Base-by-base conservation (phyloP, 2,113 vertebrate genomes). In the Plotosus lineatus region DNA sequence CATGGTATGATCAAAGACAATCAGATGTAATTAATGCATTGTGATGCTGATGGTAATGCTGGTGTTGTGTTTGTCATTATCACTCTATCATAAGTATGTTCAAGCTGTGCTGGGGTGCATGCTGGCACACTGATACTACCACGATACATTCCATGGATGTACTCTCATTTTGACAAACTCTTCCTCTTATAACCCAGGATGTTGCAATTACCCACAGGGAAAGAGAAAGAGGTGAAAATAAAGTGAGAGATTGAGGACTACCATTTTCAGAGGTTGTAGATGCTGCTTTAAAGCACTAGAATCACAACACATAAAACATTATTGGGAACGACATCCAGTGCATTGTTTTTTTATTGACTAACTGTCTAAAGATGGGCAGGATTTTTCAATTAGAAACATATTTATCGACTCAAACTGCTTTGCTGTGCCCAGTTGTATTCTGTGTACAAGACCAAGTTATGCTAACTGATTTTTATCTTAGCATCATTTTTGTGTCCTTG, bases 331-430 rank as follows among this genome's bases (percentile, higher is more conserved):
- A 5, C 81, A 60, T 86, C 85, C 90, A 90, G 83, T 44, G 40
- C 88, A 86, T 88, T 77, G 82, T 86, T 79, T 85, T n/a, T 79
- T 82, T 86, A 89, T 89, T 89, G 89, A 90, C 71, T 80, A 14
- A 17, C 65, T 75, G 61, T 88, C 87, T 89, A 89, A 69, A 88
- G 86, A 88, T 86, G 78, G 86, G 85, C 81, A 86, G 87, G 85
- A 88, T 90, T 82, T 87, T 85, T 87, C 88, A 90, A 88, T 90
- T 88, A 90, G 83, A 11, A 31, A 83, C 69, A 74, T 85, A 86
- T 89, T 91, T 88, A 88, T 84, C 89, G 84, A 84, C 75, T 75
- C 63, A 83, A 83, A 82, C n/a, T 88, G 80, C 79, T 87, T 86
- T 69, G 72, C 88, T 90, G 82, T 83, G 81, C 75, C 85, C 77